Evolutionary conservation across 2,113 vertebrate genomes (phyloP), one percentile per base, ranked within the genome.

Genomic region (Rousettus leschenaultii): DNA sequence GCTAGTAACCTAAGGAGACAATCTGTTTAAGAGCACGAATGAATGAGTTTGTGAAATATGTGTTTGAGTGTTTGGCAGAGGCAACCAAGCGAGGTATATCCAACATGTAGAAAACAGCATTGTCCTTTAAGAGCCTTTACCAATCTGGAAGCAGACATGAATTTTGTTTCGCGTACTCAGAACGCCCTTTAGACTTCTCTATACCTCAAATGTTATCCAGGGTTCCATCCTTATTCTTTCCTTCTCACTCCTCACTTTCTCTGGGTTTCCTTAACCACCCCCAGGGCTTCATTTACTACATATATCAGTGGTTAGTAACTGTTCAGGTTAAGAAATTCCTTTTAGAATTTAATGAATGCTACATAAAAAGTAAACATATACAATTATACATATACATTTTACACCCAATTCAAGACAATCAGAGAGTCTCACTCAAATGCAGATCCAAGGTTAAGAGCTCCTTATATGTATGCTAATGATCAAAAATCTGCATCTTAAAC

Each of bases 281-380:
- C 53, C 9, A 30, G 19, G 11, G 5, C 33, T 78, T 95, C 6
- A 65, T 57, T 68, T 65, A 57, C 13, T 48, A 73, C 51, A 33
- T 73, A 65, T 75, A 87, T 59, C 48, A 86, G 18, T 74, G 74
- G 35, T 70, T 92, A 79, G 53, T 80, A 94, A 80, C 55, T 78
- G 35, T 84, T 84, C 55, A 92, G 45, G 26, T 77, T 88, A 86
- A 79, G 33, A 90, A 93, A 80, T 80, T 86, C 26, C 33, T 86
- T 86, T 91, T 57, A 55, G 73, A 66, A 74, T 77, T 6, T 86
- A 7, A 85, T 93, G 89, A 90, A 80, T 59, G 35, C 19, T 57
- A 74, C 43, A 93, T 77, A 86, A 85, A 65, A 85, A 85, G 55
- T 26, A 89, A 40, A 93, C 19, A 66, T 65, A 43, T 3, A 86